A percentile compares a stretch with the other conserved stretches of the same genome.
These are phyloP conservation scores for Neodiprion lecontei DNA, from an alignment of 1,140 invertebrate genomes.

Conservation along the genomic window DNA sequence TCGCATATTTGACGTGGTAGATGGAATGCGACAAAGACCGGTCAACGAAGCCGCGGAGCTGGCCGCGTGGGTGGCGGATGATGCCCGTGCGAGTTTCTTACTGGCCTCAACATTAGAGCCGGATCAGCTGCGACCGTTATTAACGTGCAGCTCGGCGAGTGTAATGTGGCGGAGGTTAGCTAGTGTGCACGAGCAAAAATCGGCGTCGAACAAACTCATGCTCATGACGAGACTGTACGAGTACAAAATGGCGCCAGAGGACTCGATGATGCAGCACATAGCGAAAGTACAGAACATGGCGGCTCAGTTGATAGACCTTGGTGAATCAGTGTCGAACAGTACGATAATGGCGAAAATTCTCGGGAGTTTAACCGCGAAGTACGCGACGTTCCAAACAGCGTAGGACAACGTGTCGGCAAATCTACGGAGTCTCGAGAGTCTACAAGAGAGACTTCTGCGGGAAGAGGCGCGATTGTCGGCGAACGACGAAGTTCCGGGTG, in stretches of 20 bases:
- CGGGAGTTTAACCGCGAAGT: background rate
- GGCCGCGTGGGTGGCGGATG: constrained; percentile 21
- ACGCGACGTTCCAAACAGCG: background rate
- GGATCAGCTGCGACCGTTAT: constrained; percentile 23
- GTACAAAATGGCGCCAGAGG: constrained; percentile 21
- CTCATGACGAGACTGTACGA: constrained; percentile 30
- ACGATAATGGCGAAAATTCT: constrained; percentile 10
- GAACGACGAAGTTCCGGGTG: background rate
- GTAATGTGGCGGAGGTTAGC: constrained; percentile 30
- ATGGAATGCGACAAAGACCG: constrained; percentile 8
- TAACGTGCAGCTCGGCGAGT: constrained; percentile 24
- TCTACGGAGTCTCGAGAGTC: background rate
- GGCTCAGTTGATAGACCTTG: background rate
- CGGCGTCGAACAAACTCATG: constrained; percentile 24
- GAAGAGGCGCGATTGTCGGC: constrained; percentile 17
- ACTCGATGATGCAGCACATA: constrained; percentile 22
- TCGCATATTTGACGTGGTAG: constrained; percentile 17
- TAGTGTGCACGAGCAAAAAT: constrained; percentile 28
- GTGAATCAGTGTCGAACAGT: constrained; percentile 8
- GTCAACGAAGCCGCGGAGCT: constrained; percentile 10
- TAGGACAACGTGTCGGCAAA: background rate
- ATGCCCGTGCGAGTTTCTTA: constrained; percentile 27
- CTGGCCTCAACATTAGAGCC: constrained; percentile 20
- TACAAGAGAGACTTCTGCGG: constrained; percentile 14
- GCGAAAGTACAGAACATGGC: constrained; percentile 16